Base-by-base conservation (phyloP, 2,113 vertebrate species). In the Thymallus thymallus region DNA sequence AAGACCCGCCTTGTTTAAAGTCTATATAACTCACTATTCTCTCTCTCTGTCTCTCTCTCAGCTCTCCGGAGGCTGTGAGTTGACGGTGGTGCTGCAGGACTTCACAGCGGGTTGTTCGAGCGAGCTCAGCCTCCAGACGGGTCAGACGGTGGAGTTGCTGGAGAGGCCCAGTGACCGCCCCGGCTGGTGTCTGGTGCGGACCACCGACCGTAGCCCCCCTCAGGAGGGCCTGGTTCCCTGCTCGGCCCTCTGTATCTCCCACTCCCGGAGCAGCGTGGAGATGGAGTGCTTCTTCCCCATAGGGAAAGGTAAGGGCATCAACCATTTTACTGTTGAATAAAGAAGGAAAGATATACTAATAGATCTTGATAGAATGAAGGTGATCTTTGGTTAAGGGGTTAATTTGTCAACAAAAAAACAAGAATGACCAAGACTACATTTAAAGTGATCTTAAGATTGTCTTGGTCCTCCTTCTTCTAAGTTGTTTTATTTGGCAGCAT, bases 281-380 rank as follows among this genome's bases (percentile, higher is more conserved):
- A 99, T 99, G 96, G 98, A 99, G 88, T 97, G 96, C 85, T 98
- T 98, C 94, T 99, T 98, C 88, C 89, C 94, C 51, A 85, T 96
- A 61, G 96, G 95, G 88, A 99, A 97, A 98, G 98, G 97, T 99
- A 96, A 85, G 16, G 26, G 65, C 12, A 51, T 56, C 35, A 41
- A 10, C 9, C 9, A 41, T 41, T 41, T 12, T 41, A 41, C 35
- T 12, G 35, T 41, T 41, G 35, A 41, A 41, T 41, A 41, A 41
- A 35, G 32, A 35, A 10, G 35, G 35, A 41, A 9, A 41, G 9
- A 41, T 41, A 12, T 41, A 41, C 9, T 10, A 41, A 9, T 41
- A 41, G 35, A 41, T 41, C 35, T 41, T 41, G 10, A 41, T 41
- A 41, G 9, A 41, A 41, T 10, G 35, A 41, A 41, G 35, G 12